These are phyloP conservation scores for Amblyornis subalaris DNA, from an alignment of 2,113 vertebrate genomes.

Conservation along the genomic window DNA sequence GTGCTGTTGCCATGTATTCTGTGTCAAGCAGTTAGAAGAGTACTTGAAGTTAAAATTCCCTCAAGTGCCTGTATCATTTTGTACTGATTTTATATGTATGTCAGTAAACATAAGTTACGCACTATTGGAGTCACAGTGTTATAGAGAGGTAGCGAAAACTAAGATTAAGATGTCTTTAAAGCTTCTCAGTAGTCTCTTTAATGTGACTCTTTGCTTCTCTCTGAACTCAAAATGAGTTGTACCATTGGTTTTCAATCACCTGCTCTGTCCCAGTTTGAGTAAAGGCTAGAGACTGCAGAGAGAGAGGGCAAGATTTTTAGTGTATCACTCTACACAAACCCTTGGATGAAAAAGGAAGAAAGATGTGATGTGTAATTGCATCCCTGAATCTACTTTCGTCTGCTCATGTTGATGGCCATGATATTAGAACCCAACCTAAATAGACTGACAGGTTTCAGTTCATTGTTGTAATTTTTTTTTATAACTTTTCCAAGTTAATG, in stretches of 20 bases:
- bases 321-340: neutral
- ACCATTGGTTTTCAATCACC: neutral
- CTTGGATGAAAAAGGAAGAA: neutral
- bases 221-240: neutral
- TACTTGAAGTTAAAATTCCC: neutral
- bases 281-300: neutral
- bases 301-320: neutral
- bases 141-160: neutral
- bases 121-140: neutral
- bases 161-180: neutral
- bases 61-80: neutral
- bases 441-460: neutral
- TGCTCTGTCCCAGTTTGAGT: neutral
- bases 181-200: neutral
- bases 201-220: neutral
- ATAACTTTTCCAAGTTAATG: neutral
- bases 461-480: neutral
- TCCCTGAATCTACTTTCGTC: accelerated
- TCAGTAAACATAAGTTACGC: neutral
- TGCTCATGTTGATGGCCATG: neutral
- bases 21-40: neutral
- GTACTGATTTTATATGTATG: neutral
- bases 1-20: neutral
- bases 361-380: neutral
- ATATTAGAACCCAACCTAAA: neutral